These are phyloP conservation scores for Saturnia japonica DNA, from an alignment of 2,888 invertebrate genomes.

Conservation along the genomic window DNA sequence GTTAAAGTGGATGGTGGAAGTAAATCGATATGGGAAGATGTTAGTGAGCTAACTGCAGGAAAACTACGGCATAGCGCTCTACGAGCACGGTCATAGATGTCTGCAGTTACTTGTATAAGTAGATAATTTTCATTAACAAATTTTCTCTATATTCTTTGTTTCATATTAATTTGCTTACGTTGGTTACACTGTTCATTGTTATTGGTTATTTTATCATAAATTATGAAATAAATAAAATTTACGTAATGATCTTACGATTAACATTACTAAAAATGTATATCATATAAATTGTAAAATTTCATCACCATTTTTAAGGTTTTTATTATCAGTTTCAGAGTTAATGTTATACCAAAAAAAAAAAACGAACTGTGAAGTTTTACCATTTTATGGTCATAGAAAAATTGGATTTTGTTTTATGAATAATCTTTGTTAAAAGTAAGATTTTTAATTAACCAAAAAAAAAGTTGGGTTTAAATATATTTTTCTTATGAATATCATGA, in stretches of 20 bases:
- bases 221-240: too few species aligned
- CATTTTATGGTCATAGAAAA: neutral
- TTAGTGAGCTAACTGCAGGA: constrained; percentile 69
- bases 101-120: constrained; percentile 58
- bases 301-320: too few species aligned
- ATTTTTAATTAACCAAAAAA: neutral
- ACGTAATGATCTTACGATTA: too few species aligned
- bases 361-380: too few species aligned
- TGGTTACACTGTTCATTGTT: neutral
- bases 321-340: too few species aligned
- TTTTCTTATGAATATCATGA: neutral
- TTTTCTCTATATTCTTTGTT: constrained; percentile 1
- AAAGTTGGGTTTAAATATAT: neutral
- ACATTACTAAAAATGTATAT: too few species aligned
- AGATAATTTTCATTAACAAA: constrained; percentile 15
- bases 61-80: constrained; percentile 70
- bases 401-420: neutral
- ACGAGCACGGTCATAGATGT: constrained; percentile 70
- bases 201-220: too few species aligned
- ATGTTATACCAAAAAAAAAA: too few species aligned
- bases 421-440: neutral
- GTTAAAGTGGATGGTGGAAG: constrained; percentile 43
- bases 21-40: constrained; percentile 77
- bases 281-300: too few species aligned
- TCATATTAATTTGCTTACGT: neutral